Evolutionary conservation across 2,797 vertebrate genomes (phyloP).

Genomic region (Acropternis orthonyx): DNA sequence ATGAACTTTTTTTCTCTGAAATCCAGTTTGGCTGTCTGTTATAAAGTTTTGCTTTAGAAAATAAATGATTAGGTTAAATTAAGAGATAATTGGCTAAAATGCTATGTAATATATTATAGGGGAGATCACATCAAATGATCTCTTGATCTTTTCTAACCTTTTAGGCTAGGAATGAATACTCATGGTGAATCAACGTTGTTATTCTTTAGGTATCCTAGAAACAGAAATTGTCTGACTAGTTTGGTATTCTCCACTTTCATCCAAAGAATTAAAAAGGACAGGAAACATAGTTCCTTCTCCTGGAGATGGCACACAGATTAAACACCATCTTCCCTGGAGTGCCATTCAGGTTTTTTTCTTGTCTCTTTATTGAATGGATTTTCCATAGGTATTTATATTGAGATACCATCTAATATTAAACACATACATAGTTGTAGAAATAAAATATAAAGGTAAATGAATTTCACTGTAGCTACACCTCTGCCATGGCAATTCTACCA

Average conservation of each 20-base stretch:
- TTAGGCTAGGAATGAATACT: neutral
- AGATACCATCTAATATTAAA: constrained; percentile 83
- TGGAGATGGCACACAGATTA: neutral
- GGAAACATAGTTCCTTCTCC: neutral
- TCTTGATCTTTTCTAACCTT: neutral
- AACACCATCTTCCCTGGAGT: neutral
- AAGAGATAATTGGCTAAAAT: neutral
- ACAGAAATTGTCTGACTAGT: neutral
- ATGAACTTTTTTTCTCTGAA: neutral
- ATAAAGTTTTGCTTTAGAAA: neutral
- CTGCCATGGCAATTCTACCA: neutral
- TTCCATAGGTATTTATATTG: constrained; percentile 79
- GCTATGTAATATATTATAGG: neutral
- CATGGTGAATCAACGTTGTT: neutral
- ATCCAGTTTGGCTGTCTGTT: neutral
- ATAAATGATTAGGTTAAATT: neutral
- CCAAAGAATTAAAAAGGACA: neutral
- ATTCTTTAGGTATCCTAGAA: neutral
- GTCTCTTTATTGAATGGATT: constrained; percentile 75
- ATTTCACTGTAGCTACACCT: neutral
- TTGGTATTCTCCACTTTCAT: neutral
- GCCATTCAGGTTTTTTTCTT: neutral
- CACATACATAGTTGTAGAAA: constrained; percentile 77
- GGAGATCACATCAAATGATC: neutral
- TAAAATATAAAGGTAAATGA: constrained; percentile 80